These are phyloP conservation scores for Brachypteracias leptosomus DNA, from an alignment of 2,113 vertebrate genomes.

Conservation along the genomic window DNA sequence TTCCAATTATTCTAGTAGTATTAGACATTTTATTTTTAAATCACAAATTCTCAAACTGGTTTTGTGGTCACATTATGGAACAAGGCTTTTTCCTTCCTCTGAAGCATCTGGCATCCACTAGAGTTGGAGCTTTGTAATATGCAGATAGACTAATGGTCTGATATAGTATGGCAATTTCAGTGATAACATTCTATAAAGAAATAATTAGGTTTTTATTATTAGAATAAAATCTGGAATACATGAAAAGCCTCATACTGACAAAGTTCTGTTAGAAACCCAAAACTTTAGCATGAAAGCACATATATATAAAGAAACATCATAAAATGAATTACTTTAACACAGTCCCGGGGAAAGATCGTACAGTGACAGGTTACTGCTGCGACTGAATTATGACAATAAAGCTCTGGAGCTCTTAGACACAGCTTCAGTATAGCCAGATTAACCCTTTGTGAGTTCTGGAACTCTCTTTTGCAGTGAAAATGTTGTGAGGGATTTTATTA, in stretches of 20 bases:
- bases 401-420: neutral
- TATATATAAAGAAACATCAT: neutral
- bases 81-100: neutral
- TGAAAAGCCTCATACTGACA: neutral
- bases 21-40: neutral
- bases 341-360: neutral
- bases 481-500: neutral
- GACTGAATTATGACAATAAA: neutral
- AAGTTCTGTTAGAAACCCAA: neutral
- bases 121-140: neutral
- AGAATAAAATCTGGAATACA: neutral
- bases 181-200: neutral
- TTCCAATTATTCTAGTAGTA: conserved; percentile 8
- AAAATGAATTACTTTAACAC: neutral
- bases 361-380: neutral
- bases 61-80: neutral
- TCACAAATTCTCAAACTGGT: neutral
- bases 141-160: neutral
- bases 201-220: conserved; percentile 9
- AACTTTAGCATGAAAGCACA: neutral
- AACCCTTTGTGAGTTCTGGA: neutral
- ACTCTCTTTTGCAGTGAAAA: neutral
- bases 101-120: neutral
- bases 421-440: neutral
- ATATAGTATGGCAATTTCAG: neutral